phyloP scores from a whole-genome alignment of 2,113 vertebrate species.

The Orcinus orca region DNA sequence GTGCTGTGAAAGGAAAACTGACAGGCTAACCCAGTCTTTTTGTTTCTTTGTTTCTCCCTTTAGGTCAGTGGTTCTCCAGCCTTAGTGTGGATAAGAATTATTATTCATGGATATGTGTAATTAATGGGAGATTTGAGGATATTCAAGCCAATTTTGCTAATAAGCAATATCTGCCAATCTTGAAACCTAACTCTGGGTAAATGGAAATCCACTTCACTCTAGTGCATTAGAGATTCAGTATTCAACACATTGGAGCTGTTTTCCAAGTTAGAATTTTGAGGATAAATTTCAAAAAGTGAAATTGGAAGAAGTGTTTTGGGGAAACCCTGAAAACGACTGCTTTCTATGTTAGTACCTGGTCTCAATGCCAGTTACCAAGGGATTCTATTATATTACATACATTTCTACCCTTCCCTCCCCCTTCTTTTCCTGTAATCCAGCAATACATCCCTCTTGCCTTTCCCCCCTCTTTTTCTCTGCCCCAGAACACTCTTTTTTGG shows the following conservation, averaged over 20 bases:
- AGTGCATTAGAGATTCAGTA: background rate
- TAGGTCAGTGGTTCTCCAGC: background rate
- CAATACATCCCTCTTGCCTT: background rate
- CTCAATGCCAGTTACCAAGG: background rate
- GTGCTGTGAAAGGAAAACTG: background rate
- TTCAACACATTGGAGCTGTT: constrained; percentile 9
- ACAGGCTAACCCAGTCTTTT: background rate
- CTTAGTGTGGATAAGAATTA: background rate
- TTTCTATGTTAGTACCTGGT: background rate
- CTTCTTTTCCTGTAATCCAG: background rate
- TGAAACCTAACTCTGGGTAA: background rate
- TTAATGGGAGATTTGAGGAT: constrained; percentile 19
- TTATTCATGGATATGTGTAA: background rate
- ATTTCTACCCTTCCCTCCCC: background rate
- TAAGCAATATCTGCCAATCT: constrained; percentile 25
- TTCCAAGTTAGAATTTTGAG: background rate
- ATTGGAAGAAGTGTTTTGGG: background rate
- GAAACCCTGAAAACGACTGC: background rate
- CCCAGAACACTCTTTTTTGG: background rate
- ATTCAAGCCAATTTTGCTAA: constrained; percentile 14
- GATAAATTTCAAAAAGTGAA: constrained; percentile 18
- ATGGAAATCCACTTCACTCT: background rate
- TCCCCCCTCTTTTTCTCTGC: background rate
- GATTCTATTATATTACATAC: background rate
- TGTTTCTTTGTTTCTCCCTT: background rate